Percentiles rank a stretch among this genome's conserved stretches.
Evolutionary conservation across 2,797 vertebrate genomes (phyloP).

Genomic region (Phataginus tricuspis): DNA sequence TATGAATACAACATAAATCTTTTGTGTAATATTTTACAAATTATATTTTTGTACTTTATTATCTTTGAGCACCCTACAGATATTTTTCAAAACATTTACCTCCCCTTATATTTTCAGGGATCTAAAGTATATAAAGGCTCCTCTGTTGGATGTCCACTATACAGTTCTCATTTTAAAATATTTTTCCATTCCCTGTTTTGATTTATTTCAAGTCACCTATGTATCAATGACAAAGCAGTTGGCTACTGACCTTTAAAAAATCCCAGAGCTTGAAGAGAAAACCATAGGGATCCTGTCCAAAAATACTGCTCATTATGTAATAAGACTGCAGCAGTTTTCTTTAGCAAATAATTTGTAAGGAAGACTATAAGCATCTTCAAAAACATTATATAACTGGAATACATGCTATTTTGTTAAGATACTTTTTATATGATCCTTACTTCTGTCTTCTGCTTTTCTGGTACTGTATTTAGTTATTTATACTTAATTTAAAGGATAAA

Average conservation of each 20-base stretch:
- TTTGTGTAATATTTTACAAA: slow-evolving; percentile 76
- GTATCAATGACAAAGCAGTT: slow-evolving; percentile 74
- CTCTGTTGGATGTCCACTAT: slow-evolving; percentile 67
- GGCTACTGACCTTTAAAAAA: slow-evolving; percentile 81
- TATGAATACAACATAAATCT: slow-evolving; percentile 74
- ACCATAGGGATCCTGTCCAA: slow-evolving; percentile 66
- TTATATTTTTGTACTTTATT: slow-evolving; percentile 73
- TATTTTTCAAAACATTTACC: slow-evolving; percentile 71
- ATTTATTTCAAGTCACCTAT: slow-evolving; percentile 73
- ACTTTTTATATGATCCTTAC: not conserved
- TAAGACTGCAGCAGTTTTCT: slow-evolving; percentile 64
- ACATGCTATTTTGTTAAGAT: slow-evolving; percentile 39
- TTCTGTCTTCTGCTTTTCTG: not conserved
- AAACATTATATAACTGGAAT: not conserved
- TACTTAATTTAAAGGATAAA: not conserved
- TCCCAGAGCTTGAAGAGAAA: slow-evolving; percentile 72
- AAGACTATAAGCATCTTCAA: slow-evolving; percentile 56
- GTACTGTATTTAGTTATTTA: not conserved
- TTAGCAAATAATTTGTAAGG: slow-evolving; percentile 47
- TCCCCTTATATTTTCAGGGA: slow-evolving; percentile 75
- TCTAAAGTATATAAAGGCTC: slow-evolving; percentile 68
- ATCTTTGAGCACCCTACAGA: slow-evolving; percentile 70
- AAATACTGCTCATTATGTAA: slow-evolving; percentile 72
- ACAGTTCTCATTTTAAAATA: slow-evolving; percentile 76
- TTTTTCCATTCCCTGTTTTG: slow-evolving; percentile 71